These are phyloP conservation scores for Myiothlypis coronata DNA, from an alignment of 2,797 vertebrate species.

Conservation along the genomic window DNA sequence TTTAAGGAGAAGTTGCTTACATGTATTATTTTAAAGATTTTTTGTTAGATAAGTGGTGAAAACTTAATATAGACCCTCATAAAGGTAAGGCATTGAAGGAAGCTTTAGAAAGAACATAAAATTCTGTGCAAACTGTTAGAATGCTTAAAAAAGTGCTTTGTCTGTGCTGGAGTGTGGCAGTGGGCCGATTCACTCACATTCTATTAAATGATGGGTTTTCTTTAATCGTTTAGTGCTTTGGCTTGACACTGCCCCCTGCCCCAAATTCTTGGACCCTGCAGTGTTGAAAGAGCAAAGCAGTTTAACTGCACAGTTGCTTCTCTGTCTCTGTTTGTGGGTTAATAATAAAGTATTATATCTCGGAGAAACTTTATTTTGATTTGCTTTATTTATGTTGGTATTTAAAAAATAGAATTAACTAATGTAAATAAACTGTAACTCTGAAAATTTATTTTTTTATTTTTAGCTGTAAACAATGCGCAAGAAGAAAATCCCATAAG, in stretches of 20 bases:
- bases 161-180: not conserved
- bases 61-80: not conserved
- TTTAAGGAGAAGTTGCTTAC: not conserved
- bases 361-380: not conserved
- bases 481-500: not conserved
- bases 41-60: not conserved
- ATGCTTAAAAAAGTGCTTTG: fast-evolving
- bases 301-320: not conserved
- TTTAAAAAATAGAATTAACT: not conserved
- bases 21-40: not conserved
- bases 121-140: not conserved
- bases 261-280: not conserved
- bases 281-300: not conserved
- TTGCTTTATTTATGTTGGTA: not conserved
- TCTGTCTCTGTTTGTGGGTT: not conserved
- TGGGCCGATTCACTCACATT: not conserved
- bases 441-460: not conserved
- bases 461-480: not conserved
- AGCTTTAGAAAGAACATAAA: not conserved
- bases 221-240: not conserved
- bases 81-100: not conserved
- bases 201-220: not conserved
- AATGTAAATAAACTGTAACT: not conserved
- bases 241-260: not conserved
- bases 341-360: not conserved